Percentiles rank a stretch among this genome's conserved stretches.
Conservation (phyloP, 2,113 vertebrate genomes). For the Morone chrysops region DNA sequence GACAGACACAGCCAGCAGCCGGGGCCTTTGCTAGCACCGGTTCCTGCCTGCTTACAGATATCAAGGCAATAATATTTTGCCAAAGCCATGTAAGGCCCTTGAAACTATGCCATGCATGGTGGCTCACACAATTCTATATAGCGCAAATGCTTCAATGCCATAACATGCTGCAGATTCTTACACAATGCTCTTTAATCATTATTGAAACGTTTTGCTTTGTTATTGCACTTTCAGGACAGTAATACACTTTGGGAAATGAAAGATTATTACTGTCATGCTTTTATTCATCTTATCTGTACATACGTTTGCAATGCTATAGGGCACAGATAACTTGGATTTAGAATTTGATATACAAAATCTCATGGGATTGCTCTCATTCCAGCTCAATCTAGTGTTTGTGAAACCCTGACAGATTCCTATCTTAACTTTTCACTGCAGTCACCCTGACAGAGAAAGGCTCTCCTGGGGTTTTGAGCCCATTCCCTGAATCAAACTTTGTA, state of each 20-base stretch:
- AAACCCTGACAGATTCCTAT: conserved; percentile 39
- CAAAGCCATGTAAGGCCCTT: conserved; percentile 71
- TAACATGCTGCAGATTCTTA: conserved; percentile 32
- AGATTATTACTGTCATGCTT: conserved; percentile 32
- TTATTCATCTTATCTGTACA: conserved; percentile 34
- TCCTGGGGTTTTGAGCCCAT: conserved; percentile 43
- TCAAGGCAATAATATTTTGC: conserved; percentile 43
- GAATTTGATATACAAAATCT: conserved; percentile 37
- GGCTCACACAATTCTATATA: conserved; percentile 55
- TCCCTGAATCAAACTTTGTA: conserved; percentile 64
- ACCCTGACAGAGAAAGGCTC: conserved; percentile 13
- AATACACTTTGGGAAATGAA: conserved; percentile 14
- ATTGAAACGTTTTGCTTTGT: conserved; percentile 4
- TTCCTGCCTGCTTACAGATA: conserved; percentile 60
- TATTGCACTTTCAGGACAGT: conserved; percentile 8
- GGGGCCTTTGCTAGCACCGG: conserved; percentile 33
- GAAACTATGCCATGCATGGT: conserved; percentile 65
- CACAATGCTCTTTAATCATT: conserved; percentile 2
- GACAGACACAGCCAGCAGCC: conserved; percentile 46
- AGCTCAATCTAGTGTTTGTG: conserved; percentile 41
- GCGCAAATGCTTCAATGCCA: conserved; percentile 35
- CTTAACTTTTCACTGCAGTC: conserved; percentile 46
- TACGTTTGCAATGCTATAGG: conserved; percentile 20
- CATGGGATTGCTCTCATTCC: conserved; percentile 36
- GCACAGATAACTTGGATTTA: conserved; percentile 49